Evolutionary conservation across 2,113 vertebrate species (phyloP).

Genomic region (Mystacornis crossleyi): DNA sequence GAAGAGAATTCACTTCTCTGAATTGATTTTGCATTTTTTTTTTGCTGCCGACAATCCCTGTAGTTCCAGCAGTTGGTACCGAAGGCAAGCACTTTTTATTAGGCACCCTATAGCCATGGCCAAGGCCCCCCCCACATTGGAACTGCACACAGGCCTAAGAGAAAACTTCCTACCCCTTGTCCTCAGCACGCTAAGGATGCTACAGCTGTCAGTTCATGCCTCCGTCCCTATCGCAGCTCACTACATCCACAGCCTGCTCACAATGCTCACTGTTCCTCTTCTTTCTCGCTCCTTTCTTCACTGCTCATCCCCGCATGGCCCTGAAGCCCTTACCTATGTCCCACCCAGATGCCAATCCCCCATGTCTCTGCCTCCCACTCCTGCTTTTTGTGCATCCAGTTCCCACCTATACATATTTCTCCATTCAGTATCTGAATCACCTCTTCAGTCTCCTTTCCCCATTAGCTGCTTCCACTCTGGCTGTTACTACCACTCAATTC

Average conservation of each 20-base stretch:
- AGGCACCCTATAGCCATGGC: not conserved
- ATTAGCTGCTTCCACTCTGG: not conserved
- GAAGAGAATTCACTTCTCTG: not conserved
- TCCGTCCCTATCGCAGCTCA: not conserved
- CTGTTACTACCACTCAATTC: constrained; percentile 12
- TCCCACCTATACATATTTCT: not conserved
- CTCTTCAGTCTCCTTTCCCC: not conserved
- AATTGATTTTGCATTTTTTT: not conserved
- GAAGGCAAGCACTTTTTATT: not conserved
- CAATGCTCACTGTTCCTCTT: not conserved
- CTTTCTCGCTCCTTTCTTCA: not conserved
- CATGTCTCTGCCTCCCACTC: not conserved
- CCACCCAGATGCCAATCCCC: not conserved
- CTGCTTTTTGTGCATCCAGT: not conserved
- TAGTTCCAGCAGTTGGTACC: not conserved
- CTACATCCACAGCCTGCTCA: not conserved
- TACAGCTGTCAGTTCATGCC: not conserved
- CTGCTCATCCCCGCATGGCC: not conserved
- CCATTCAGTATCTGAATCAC: not conserved
- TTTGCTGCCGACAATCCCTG: fast-evolving
- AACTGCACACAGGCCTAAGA: not conserved
- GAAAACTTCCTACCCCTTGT: not conserved
- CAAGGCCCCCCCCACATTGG: not conserved
- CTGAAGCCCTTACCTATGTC: not conserved
- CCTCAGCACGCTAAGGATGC: not conserved